Base-by-base conservation (phyloP, 2,113 vertebrate genomes). In the Probosciger aterrimus region DNA sequence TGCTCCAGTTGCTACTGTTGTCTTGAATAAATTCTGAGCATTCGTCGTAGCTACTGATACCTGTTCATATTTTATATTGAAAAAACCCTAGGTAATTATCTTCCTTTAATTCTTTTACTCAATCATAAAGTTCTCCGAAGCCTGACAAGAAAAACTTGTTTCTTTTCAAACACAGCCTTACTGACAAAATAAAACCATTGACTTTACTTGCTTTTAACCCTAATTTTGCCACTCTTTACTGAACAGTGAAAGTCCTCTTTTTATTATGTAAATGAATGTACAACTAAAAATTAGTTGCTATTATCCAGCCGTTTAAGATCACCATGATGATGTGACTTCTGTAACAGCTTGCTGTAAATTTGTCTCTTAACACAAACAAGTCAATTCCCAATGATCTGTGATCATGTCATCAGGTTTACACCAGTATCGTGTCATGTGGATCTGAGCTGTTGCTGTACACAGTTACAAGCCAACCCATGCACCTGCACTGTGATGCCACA, bases 1-100 rank as follows among this genome's bases (percentile, higher is more conserved):
- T 82, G 95, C 95, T 97, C 98, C 98, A n/a, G 89, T 69, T 13
- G 96, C 97, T 10, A 89, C 96, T 4, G 98, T 91, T 3, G 95
- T 96, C 94, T 97, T 97, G 86, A 95, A 91, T 22, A 96, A 44
- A 37, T 53, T 96, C 14, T 46, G 96, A 92, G 88, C 23, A 0
- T 25, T 87, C 0, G 93, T 96, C 2, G 93, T 84, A 79, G 89
- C 87, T 86, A 93, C 78, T 39, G 94, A 86, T 9, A 97, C 96
- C 96, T 96, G 39, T 67, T 11, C 53, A 50, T 23, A 74, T 79
- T 94, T 93, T 39, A 60, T 5, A 81, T 81, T 50, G 39, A 59
- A 88, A 88, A 90, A 69, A 39, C 8, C 16, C n/a, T 24, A 67
- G 20, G 33, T 35, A 14, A 64, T 68, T 59, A 76, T 20, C 28